Conservation (phyloP, 2,888 invertebrate species). For the Oscheius sp. region DNA sequence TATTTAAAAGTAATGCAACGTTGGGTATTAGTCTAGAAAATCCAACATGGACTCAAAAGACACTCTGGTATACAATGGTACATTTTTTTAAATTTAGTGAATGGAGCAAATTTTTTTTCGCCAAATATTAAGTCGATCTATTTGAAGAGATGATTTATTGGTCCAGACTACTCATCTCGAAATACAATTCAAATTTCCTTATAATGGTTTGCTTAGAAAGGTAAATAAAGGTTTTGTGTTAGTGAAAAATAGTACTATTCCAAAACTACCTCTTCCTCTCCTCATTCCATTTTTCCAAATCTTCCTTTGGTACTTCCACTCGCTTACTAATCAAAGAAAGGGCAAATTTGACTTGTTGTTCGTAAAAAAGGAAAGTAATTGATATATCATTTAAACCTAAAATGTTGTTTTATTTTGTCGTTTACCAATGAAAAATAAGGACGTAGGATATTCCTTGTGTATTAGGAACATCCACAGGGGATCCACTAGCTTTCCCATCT, state of each 20-base stretch:
- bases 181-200: no score
- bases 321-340: neutral
- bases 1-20: neutral
- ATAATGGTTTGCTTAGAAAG: no score
- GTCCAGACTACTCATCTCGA: no score
- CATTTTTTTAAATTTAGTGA: no score
- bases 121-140: no score
- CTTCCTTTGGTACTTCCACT: neutral
- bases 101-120: no score
- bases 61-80: no score
- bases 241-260: neutral
- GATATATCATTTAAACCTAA: slow-evolving; percentile 43
- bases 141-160: no score
- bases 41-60: no score
- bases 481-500: slow-evolving; percentile 1
- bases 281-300: neutral
- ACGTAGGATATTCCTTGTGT: slow-evolving; percentile 17
- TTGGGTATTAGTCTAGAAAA: neutral
- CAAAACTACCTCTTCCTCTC: neutral
- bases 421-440: slow-evolving; percentile 26
- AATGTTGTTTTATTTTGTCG: neutral
- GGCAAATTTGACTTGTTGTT: slow-evolving; percentile 17
- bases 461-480: slow-evolving; percentile 11
- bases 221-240: neutral
- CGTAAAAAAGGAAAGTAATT: slow-evolving; percentile 9